Evolutionary conservation across 2,797 vertebrate genomes (phyloP), one percentile per base, ranked within the genome.

Genomic region (Sciurus carolinensis): DNA sequence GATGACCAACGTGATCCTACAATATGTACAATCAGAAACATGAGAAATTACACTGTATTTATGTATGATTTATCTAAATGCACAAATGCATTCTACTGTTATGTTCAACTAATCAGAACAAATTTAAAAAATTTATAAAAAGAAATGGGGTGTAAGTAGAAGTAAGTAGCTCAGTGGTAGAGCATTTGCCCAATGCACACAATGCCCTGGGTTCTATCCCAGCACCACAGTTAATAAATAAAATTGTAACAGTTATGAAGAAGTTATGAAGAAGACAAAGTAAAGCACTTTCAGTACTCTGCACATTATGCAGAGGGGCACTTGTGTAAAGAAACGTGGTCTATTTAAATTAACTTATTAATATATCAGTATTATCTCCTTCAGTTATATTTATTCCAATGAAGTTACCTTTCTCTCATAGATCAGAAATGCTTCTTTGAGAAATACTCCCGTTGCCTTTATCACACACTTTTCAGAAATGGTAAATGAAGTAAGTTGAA

Each of bases 271-370:
- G 44, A 94, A 91, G 82, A 30, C 14, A 71, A n/a, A 36, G 36
- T 8, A 89, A 91, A 67, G 10, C 57, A 18, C 59, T 17, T 62
- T 54, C 1, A 24, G 36, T 42, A 47, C 1, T 57, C 8, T 69
- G 10, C 0, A 52, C 24, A 33, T 57, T 73, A 90, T 77, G 44
- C 87, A 42, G 11, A 88, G 3, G 3, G 26, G 52, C 33, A 72
- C 15, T 52, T 50, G 0, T 20, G 0, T 64, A 80, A 91, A 76
- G 10, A 73, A 44, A 92, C 79, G 20, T 57, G 52, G 17, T 50
- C 2, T 57, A 81, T 87, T 92, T 76, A 90, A 87, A 87, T 44
- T n/a, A 59, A 72, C 26, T 64, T 93, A 80, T 77, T 81, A 77
- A 39, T 62, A 69, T 64, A 36, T 14, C n/a, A 67, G 1, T 62